These are phyloP conservation scores for Hypselothyrea guttata DNA, from an alignment of 2,888 invertebrate genomes.

Conservation along the genomic window DNA sequence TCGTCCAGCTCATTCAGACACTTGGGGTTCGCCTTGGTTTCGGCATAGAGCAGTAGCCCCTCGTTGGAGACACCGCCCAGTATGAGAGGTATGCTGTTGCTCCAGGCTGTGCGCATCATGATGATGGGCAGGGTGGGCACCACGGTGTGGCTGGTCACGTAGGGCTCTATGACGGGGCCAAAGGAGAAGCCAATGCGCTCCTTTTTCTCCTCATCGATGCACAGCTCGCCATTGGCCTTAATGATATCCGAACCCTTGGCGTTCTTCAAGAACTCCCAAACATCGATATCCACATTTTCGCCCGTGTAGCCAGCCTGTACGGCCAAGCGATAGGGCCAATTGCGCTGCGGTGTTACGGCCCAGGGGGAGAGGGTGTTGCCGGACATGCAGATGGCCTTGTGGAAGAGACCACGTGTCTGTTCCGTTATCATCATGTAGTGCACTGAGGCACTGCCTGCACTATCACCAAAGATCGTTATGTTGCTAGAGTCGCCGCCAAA, in stretches of 20 bases:
- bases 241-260: conserved; percentile 79
- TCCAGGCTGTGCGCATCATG: conserved; percentile 81
- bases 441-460: conserved; percentile 83
- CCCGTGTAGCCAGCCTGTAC: conserved; percentile 78
- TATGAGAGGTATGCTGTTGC: conserved; percentile 80
- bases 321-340: conserved; percentile 80
- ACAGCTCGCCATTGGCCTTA: conserved; percentile 75
- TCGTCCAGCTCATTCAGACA: conserved; percentile 79
- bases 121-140: conserved; percentile 79
- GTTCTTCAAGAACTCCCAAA: conserved; percentile 80
- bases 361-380: conserved; percentile 80
- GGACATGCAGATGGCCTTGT: conserved; percentile 82
- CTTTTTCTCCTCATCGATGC: conserved; percentile 79
- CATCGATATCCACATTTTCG: conserved; percentile 77
- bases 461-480: conserved; percentile 84
- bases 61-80: conserved; percentile 81
- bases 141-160: conserved; percentile 77
- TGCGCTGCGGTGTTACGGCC: conserved; percentile 79
- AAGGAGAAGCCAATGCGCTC: conserved; percentile 81
- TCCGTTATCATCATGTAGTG: conserved; percentile 83
- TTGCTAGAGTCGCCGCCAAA: conserved; percentile 84
- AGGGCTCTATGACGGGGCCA: conserved; percentile 82
- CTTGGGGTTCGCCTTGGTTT: conserved; percentile 78
- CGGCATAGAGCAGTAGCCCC: conserved; percentile 79
- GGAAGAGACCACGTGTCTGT: conserved; percentile 82